phyloP scores from a whole-genome alignment of 2,797 vertebrate species.

The Spatula versicolor region DNA sequence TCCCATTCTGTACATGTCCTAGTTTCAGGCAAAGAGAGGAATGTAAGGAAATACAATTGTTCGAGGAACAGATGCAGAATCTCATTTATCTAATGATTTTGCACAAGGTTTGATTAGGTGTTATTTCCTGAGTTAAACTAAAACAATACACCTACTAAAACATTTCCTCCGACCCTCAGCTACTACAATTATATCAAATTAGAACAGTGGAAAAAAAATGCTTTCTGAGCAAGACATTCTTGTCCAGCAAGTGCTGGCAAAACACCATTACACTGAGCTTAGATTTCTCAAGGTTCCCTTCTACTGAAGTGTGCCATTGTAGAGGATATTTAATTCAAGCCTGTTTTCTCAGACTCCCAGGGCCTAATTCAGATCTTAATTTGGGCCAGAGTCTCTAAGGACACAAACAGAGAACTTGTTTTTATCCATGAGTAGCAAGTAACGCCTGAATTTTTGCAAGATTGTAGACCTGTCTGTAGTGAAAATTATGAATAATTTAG shows the following conservation, averaged over 20 bases:
- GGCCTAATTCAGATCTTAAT: not conserved
- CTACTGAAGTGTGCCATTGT: not conserved
- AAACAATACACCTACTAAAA: not conserved
- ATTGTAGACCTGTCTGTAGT: not conserved
- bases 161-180: not conserved
- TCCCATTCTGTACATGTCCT: not conserved
- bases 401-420: not conserved
- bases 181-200: not conserved
- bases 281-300: not conserved
- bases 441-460: not conserved
- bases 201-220: not conserved
- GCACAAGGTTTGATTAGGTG: not conserved
- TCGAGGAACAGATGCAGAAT: not conserved
- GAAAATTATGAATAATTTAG: not conserved
- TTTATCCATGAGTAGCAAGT: not conserved
- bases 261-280: not conserved
- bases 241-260: not conserved
- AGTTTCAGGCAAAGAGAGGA: not conserved
- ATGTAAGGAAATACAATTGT: not conserved
- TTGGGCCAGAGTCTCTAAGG: not conserved
- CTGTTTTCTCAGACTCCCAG: not conserved
- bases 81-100: not conserved
- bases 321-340: not conserved
- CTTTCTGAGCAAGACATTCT: not conserved
- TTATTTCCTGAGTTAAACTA: conserved; percentile 9